Evolutionary conservation across 2,888 invertebrate genomes (phyloP).

Genomic region (Platynereis dumerilii): DNA sequence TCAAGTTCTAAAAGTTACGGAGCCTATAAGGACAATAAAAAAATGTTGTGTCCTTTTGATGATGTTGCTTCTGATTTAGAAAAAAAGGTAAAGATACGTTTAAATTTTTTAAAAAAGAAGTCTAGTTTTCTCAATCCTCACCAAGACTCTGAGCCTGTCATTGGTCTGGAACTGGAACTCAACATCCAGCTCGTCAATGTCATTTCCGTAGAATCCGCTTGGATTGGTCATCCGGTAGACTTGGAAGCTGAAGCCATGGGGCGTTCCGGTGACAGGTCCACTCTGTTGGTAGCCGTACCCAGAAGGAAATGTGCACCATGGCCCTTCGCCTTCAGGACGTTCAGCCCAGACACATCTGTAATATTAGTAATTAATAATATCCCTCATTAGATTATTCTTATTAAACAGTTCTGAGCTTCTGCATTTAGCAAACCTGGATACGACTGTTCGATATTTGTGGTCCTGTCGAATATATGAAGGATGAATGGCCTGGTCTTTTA

Average conservation of each 20-base stretch:
- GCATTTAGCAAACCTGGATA: too few relatives aligned
- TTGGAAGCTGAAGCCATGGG: conserved; percentile 2
- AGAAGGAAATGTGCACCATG: conserved; percentile 10
- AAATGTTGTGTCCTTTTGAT: too few relatives aligned
- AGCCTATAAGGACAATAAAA: too few relatives aligned
- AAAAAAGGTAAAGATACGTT: too few relatives aligned
- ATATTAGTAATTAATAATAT: neutral
- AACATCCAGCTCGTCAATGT: conserved; percentile 6
- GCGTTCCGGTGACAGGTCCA: neutral
- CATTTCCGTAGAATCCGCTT: neutral
- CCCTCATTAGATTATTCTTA: neutral
- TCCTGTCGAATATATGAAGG: too few relatives aligned
- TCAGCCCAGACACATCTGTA: conserved; percentile 12
- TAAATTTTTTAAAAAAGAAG: too few relatives aligned
- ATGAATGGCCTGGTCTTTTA: too few relatives aligned
- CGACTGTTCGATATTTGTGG: too few relatives aligned
- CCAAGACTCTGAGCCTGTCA: conserved; percentile 14
- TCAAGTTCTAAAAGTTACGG: too few relatives aligned
- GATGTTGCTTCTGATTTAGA: too few relatives aligned
- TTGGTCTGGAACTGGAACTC: conserved; percentile 4
- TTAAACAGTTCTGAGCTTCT: too few relatives aligned
- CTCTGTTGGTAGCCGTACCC: conserved; percentile 14
- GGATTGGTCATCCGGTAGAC: neutral
- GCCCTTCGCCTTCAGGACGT: conserved; percentile 4
- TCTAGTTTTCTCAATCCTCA: too few relatives aligned